Evolutionary conservation across 2,888 invertebrate species (phyloP), one percentile per base, ranked within the genome.

Genomic region (Leptopilina syphax): DNA sequence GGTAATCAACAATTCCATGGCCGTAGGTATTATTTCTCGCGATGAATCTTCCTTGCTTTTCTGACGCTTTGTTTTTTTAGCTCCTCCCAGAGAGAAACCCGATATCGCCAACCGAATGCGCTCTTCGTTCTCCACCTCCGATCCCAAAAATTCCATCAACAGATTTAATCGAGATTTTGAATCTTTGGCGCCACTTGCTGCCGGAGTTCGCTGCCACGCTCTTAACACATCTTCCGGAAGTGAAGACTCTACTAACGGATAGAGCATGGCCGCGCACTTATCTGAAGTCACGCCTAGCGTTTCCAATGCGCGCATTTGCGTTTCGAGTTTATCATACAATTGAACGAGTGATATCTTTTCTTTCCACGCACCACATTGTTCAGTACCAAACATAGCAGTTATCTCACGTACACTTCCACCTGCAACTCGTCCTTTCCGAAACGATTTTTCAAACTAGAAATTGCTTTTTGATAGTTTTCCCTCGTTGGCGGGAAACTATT

Each of bases 241-340:
- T 41, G 83, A 81, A 0, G 85, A 85, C 76, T 87, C 86, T 41
- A 86, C 87, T 8, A 86, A 57, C 1, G 86, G 84, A 68, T 81
- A 87, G 18, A 86, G 67, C 80, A 86, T 86, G n/a, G 84, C 82
- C 1, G 85, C 85, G 60, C 84, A 86, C 77, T 83, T 86, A 24
- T 85, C 84, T 5, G 82, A 79, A 13, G 86, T 84, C 44, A 84
- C 84, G 6, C 82, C 83, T 7, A 86, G 68, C 0, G 84, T 76
- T 54, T 86, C 85, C 3, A 83, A 80, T 13, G 88, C 85, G 66
- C 86, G 77, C 67, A 89, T 78, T 63, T 88, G 87, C 24, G 86
- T 82, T 76, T 88, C 87, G 9, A 90, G 70, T 79, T 84, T 83
- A 80, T 89, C 88, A 78, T 88, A 87, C n/a, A 88, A 65, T n/a